These are phyloP conservation scores for Amiota minor DNA, from an alignment of 2,888 invertebrate genomes.

Conservation along the genomic window DNA sequence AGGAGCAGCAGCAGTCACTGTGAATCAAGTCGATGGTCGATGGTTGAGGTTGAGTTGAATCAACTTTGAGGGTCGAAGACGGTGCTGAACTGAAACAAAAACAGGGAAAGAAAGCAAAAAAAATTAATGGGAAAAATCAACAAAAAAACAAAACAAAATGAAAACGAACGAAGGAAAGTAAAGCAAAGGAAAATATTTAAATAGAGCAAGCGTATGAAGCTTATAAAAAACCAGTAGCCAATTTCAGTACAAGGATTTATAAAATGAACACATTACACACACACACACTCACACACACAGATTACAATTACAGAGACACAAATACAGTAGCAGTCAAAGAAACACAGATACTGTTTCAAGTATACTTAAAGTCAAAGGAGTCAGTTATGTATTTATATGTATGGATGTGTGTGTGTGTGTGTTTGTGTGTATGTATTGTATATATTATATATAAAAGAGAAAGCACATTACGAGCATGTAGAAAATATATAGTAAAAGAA, in stretches of 20 bases:
- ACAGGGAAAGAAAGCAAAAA: conserved; percentile 12
- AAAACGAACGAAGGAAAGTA: not conserved
- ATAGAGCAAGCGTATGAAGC: not conserved
- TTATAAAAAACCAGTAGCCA: conserved; percentile 4
- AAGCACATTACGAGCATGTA: too few relatives aligned
- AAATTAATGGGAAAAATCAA: conserved; percentile 52
- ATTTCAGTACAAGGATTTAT: conserved; percentile 18
- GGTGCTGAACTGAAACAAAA: not conserved
- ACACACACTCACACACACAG: conserved; percentile 5
- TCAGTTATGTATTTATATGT: too few relatives aligned
- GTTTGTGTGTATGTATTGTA: too few relatives aligned
- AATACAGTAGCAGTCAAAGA: not conserved
- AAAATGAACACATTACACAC: conserved; percentile 21
- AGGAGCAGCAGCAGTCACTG: not conserved
- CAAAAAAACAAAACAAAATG: conserved; percentile 45
- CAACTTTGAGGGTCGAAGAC: not conserved
- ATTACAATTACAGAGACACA: conserved; percentile 43
- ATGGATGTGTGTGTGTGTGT: too few relatives aligned
- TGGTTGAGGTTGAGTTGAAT: not conserved
- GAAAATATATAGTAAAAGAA: too few relatives aligned
- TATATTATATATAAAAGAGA: too few relatives aligned
- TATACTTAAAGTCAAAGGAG: too few relatives aligned
- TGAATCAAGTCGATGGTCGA: not conserved
- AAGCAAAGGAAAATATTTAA: conserved; percentile 8
- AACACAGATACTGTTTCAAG: too few relatives aligned